phyloP scores from a whole-genome alignment of 2,113 vertebrate genomes.

The Trematocara nigrifrons region DNA sequence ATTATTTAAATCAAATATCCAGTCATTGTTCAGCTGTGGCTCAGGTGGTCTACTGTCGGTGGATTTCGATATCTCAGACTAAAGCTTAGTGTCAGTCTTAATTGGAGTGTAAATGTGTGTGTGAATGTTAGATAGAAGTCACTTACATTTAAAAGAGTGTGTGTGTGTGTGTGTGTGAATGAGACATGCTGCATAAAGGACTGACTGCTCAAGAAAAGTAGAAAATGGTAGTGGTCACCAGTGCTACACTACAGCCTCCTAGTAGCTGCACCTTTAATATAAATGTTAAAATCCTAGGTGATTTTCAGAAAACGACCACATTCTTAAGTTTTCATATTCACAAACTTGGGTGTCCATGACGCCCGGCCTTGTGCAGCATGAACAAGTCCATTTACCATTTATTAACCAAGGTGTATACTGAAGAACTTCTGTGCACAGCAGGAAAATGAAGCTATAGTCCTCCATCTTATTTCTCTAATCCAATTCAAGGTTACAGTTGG shows the following conservation, averaged over 20 bases:
- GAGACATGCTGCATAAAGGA: not conserved
- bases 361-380: not conserved
- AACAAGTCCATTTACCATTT: not conserved
- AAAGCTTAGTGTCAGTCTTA: not conserved
- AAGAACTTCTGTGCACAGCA: not conserved
- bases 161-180: not conserved
- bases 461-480: not conserved
- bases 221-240: not conserved
- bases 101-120: not conserved
- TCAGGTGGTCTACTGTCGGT: not conserved
- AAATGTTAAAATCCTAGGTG: not conserved
- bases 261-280: not conserved
- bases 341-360: not conserved
- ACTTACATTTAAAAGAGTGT: not conserved
- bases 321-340: not conserved
- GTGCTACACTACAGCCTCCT: not conserved
- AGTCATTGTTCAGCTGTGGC: not conserved
- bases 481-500: not conserved
- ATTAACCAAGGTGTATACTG: not conserved
- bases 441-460: not conserved
- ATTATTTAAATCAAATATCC: not conserved
- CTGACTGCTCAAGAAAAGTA: not conserved
- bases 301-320: not conserved
- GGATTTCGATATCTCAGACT: not conserved
- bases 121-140: not conserved